phyloP scores from a whole-genome alignment of 2,113 vertebrate genomes.

The Tichodroma muraria region DNA sequence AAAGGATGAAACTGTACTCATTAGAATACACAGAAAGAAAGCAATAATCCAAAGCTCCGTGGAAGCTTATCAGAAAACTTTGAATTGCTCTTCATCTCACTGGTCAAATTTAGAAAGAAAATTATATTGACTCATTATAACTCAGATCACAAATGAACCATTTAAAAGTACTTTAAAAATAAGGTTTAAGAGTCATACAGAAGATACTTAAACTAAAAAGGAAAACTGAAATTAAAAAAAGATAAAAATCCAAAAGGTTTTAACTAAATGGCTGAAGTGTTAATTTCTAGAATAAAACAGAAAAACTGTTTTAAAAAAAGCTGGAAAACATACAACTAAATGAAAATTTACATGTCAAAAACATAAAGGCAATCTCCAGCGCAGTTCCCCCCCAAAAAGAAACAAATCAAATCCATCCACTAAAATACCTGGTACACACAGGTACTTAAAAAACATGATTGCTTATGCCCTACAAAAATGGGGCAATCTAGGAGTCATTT shows the following conservation, averaged over 20 bases:
- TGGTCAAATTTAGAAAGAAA: constrained; percentile 4
- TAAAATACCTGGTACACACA: not conserved
- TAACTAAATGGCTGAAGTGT: not conserved
- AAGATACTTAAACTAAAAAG: not conserved
- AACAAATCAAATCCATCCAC: not conserved
- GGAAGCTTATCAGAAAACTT: not conserved
- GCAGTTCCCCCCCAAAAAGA: not conserved
- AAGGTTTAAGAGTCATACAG: not conserved
- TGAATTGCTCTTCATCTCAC: not conserved
- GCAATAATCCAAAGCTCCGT: not conserved
- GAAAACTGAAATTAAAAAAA: not conserved
- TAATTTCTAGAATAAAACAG: not conserved
- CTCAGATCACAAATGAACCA: not conserved
- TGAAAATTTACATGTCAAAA: not conserved
- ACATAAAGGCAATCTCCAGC: not conserved
- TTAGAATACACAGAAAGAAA: not conserved
- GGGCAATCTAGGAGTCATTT: not conserved
- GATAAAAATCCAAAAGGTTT: not conserved
- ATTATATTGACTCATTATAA: not conserved
- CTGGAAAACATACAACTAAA: not conserved
- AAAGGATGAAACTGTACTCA: not conserved
- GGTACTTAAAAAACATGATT: not conserved
- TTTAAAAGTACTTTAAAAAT: not conserved
- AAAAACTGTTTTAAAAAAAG: too few relatives aligned
- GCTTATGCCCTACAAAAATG: not conserved